Base-by-base conservation (phyloP, 2,113 vertebrate species). In the Crotophaga sulcirostris region DNA sequence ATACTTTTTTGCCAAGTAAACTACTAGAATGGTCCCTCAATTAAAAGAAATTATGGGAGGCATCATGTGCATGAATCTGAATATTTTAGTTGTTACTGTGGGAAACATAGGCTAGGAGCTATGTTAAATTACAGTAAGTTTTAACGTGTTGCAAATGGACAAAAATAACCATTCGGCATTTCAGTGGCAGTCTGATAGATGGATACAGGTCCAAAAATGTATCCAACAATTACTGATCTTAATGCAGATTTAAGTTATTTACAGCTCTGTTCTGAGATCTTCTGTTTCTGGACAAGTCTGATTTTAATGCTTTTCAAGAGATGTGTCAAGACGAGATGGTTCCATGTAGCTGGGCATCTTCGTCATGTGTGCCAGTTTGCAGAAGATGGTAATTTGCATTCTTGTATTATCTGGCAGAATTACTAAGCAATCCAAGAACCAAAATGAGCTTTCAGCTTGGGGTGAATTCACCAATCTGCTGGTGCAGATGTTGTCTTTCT, bases 221-320 rank as follows among this genome's bases (percentile, higher is more conserved):
- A 79, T 91, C 66, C n/a, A 79, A 40, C 31, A 79, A 56, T 81
- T 75, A 42, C 66, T 84, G 84, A 78, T 69, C 40, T 82, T 94
- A 82, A 84, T 75, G 47, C 38, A n/a, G 40, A 47, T 84, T 89
- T 67, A 87, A 90, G 78, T 79, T 89, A 75, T 38, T 91, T 94
- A 68, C 16, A 64, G 49, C 58, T 84, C 54, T 82, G 10, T 93
- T 90, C 58, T 69, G 70, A 63, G 72, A 45, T 38, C 29, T 25
- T 12, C 21, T 73, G 21, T 74, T 25, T 52, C 34, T 12, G 10
- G 49, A 16, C 24, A 29, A 64, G 40, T 76, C 56, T 84, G 31
- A 84, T 68, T 85, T 52, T 3, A 11, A 16, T 83, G 33, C 26
- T 36, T 82, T 83, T 26, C 45, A 33, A 51, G 51, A 70, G 38